Conservation (phyloP, 2,888 invertebrate species). For the Eubasilissa splendida region DNA sequence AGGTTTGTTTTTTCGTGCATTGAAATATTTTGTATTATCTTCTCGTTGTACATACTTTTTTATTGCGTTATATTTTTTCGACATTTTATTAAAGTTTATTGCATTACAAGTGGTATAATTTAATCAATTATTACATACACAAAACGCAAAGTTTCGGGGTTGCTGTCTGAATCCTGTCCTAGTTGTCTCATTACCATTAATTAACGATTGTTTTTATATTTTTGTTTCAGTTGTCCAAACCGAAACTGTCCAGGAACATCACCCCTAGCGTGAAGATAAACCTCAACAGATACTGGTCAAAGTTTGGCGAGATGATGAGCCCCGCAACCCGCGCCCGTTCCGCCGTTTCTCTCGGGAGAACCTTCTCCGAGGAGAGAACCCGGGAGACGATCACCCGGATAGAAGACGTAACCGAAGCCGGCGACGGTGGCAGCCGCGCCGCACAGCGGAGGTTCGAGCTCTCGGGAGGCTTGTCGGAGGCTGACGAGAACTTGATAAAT, state of each 20-base stretch:
- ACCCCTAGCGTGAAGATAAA: slow-evolving; percentile 75
- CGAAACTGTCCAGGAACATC: slow-evolving; percentile 73
- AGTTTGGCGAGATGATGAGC: slow-evolving; percentile 74
- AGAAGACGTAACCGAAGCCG: background rate
- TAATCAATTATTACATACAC: too few species aligned
- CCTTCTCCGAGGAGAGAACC: background rate
- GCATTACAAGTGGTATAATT: too few species aligned
- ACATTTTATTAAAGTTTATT: too few species aligned
- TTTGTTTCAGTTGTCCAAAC: slow-evolving; percentile 73
- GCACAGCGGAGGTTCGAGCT: slow-evolving; percentile 68
- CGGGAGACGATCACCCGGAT: background rate
- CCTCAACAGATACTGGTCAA: slow-evolving; percentile 78
- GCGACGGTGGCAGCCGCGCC: slow-evolving; percentile 62
- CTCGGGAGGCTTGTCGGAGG: slow-evolving; percentile 65
- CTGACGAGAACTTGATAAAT: slow-evolving; percentile 74
- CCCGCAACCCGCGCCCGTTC: slow-evolving; percentile 61
- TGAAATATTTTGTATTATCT: too few species aligned
- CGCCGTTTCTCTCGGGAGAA: background rate
- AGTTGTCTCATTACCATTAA: too few species aligned
- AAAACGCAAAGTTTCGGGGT: too few species aligned
- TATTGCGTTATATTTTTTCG: too few species aligned
- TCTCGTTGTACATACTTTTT: too few species aligned
- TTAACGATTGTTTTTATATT: slow-evolving; percentile 57
- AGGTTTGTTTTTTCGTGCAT: slow-evolving; percentile 9
- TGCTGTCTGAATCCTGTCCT: too few species aligned